Base-by-base conservation (phyloP, 2,113 vertebrate species). In the Vombatus ursinus region DNA sequence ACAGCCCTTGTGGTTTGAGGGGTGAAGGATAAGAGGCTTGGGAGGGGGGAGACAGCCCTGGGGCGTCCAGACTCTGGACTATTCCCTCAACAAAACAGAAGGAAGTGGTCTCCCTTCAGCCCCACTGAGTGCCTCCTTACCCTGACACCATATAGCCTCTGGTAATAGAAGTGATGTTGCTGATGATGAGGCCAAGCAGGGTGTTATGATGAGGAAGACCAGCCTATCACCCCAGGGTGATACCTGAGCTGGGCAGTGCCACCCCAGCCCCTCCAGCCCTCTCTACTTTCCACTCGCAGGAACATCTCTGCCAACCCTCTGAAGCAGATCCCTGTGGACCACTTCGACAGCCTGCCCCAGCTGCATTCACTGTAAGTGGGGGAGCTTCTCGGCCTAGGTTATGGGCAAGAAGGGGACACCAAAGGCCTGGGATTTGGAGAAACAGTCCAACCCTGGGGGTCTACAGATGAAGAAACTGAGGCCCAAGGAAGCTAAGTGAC, bases 241-340 rank as follows among this genome's bases (percentile, higher is more conserved):
- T 24, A 26, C 28, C 57, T 14, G 25, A 10, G 9, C 9, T 31
- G 57, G 57, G 57, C 9, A 1, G 0, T 12, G 61, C 12, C 53
- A 54, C 25, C 25, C 24, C 61, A 1, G 12, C 61, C 28, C 61
- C 61, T 16, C 61, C 25, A 28, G 57, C n/a, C 37, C 49, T 22
- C 0, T 47, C 8, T 94, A 68, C 89, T 91, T 57, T 19, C 12
- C 47, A 1, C 9, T 95, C 94, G 47, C 95, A 99, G 98, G 94
- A 99, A 98, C 93, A 97, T 98, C 95, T 98, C 98, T n/a, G 97
- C 98, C 96, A 99, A 98, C 57, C 98, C 98, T 50, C 68, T 98
- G 94, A 93, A 31, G 3, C 94, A 96, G 37, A 94, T 98, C 57
- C 94, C 96, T 4, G 94, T 96, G 0, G 25, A 98, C 68, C 98